Percentiles rank a stretch among this genome's conserved stretches.
Evolutionary conservation across 2,113 vertebrate species (phyloP).

Genomic region (Ciconia boyciana): DNA sequence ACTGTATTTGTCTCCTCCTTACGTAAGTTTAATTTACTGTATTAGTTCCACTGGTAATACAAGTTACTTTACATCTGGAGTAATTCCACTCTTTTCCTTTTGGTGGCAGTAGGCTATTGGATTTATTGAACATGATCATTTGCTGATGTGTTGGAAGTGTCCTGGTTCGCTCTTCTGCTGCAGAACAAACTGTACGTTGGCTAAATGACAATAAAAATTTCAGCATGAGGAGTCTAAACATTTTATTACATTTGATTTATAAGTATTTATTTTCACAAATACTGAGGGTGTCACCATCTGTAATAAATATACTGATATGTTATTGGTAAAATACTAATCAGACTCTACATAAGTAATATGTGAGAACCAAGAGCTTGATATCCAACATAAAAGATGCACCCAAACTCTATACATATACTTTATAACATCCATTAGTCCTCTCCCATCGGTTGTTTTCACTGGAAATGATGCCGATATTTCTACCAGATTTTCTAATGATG

Average conservation of each 20-base stretch:
- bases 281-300: neutral
- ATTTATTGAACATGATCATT: neutral
- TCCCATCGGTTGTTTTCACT: neutral
- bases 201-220: neutral
- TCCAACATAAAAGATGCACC: neutral
- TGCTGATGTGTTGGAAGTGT: neutral
- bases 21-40: neutral
- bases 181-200: neutral
- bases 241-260: conserved; percentile 5
- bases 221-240: neutral
- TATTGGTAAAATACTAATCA: neutral
- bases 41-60: neutral
- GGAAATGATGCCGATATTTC: neutral
- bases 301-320: neutral
- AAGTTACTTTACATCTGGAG: neutral
- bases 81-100: conserved; percentile 30
- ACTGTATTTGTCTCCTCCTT: neutral
- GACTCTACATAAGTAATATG: neutral
- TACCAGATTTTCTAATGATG: neutral
- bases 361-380: neutral
- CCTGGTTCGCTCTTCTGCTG: neutral
- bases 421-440: neutral
- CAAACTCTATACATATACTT: neutral
- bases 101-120: conserved; percentile 59
- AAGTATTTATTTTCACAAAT: neutral